These are phyloP conservation scores for Brenthis daphne DNA, from an alignment of 2,888 invertebrate species.

Conservation along the genomic window DNA sequence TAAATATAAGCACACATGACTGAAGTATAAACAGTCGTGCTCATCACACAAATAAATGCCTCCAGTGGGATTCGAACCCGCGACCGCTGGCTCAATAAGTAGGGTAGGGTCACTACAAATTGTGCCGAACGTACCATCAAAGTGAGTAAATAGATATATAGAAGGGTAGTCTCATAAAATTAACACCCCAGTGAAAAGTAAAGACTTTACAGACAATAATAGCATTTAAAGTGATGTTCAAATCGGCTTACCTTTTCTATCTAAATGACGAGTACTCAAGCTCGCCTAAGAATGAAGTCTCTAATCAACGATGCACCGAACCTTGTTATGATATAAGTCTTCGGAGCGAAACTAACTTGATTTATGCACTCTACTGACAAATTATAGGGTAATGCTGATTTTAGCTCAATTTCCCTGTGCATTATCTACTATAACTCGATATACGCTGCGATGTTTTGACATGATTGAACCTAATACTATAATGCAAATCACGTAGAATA, in stretches of 20 bases:
- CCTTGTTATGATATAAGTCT: slow-evolving; percentile 29
- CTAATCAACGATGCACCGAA: slow-evolving; percentile 30
- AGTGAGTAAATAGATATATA: too few species aligned
- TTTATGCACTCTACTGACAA: slow-evolving; percentile 44
- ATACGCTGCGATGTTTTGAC: slow-evolving; percentile 1
- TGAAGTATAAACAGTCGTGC: too few species aligned
- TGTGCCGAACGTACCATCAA: too few species aligned
- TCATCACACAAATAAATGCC: too few species aligned
- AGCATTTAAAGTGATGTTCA: too few species aligned
- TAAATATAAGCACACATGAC: too few species aligned
- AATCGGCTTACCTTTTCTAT: neutral
- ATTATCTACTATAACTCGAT: slow-evolving; percentile 30
- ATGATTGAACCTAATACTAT: slow-evolving; percentile 3
- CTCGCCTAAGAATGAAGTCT: slow-evolving; percentile 12
- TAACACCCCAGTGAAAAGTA: too few species aligned
- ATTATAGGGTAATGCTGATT: slow-evolving; percentile 38
- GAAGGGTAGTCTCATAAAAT: too few species aligned
- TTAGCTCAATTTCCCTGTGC: slow-evolving; percentile 36
- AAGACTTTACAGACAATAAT: too few species aligned
- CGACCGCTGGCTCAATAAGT: too few species aligned
- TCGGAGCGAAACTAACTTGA: slow-evolving; percentile 45
- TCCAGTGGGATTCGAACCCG: too few species aligned
- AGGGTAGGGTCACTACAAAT: too few species aligned
- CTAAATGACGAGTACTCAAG: neutral
- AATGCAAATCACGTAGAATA: neutral